Evolutionary conservation across 2,888 invertebrate genomes (phyloP).

Genomic region (Campoletis raptor): DNA sequence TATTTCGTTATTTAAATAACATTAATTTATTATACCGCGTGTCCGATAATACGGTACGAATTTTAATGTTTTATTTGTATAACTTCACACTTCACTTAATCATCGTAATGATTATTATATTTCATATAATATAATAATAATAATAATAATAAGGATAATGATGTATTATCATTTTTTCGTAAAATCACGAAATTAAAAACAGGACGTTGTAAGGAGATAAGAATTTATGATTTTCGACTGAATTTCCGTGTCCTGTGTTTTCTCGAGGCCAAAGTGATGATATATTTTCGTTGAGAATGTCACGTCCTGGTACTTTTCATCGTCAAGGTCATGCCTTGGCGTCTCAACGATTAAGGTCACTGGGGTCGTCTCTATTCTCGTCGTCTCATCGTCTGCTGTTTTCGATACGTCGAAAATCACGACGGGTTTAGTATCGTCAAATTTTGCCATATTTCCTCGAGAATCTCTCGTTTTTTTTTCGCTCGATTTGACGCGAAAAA

Average conservation of each 20-base stretch:
- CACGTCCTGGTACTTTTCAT: constrained; percentile 4
- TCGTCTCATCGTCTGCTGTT: neutral
- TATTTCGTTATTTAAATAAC: neutral
- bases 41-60: neutral
- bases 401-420: constrained; percentile 52
- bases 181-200: constrained; percentile 55
- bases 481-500: constrained; percentile 7
- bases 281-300: constrained; percentile 20
- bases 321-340: constrained; percentile 19
- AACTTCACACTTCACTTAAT: neutral
- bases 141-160: neutral
- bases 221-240: constrained; percentile 55
- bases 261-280: constrained; percentile 28
- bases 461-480: neutral
- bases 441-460: constrained; percentile 58
- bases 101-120: neutral
- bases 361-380: constrained; percentile 28
- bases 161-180: neutral
- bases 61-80: neutral
- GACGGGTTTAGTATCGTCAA: constrained; percentile 22
- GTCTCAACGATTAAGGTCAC: constrained; percentile 35
- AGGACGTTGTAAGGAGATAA: constrained; percentile 54
- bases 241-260: constrained; percentile 22
- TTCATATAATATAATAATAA: neutral
- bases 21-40: neutral